A percentile compares a stretch with the other conserved stretches of the same genome.
These are phyloP conservation scores for Xanthia togata DNA, from an alignment of 2,888 invertebrate species.

Conservation along the genomic window DNA sequence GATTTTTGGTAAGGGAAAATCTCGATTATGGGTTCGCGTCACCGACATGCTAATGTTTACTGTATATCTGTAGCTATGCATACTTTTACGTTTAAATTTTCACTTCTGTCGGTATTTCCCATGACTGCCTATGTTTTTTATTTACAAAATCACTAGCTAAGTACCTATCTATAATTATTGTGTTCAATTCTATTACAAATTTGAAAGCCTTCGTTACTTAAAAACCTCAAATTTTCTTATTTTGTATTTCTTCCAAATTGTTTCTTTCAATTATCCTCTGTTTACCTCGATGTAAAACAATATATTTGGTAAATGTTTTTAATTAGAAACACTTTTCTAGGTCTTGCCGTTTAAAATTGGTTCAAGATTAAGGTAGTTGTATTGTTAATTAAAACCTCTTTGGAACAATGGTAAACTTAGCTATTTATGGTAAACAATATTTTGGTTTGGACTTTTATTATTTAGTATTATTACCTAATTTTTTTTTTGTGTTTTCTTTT, in stretches of 20 bases:
- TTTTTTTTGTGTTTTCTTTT: background rate
- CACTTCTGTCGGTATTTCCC: background rate
- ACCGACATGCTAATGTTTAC: background rate
- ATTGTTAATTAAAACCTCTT: conserved; percentile 44
- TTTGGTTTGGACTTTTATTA: conserved; percentile 10
- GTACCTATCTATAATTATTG: too few relatives aligned
- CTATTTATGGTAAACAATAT: conserved; percentile 27
- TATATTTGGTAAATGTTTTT: conserved; percentile 45
- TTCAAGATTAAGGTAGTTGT: conserved; percentile 38
- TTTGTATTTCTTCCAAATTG: conserved; percentile 5
- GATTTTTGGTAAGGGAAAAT: background rate
- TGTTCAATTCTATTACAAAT: conserved; percentile 1
- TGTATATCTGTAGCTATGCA: background rate
- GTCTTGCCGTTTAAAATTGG: conserved; percentile 35
- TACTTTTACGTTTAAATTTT: background rate
- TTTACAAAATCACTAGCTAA: background rate
- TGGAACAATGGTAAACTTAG: conserved; percentile 23
- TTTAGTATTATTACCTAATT: background rate
- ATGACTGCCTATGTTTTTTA: background rate
- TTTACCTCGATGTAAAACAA: conserved; percentile 22
- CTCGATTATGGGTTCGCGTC: background rate
- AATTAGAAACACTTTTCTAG: conserved; percentile 27
- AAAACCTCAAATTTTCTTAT: background rate
- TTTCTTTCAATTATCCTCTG: conserved; percentile 2
- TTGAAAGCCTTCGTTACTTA: background rate